Base-by-base conservation (phyloP, 2,113 vertebrate species). In the Oreocharis arfaki region DNA sequence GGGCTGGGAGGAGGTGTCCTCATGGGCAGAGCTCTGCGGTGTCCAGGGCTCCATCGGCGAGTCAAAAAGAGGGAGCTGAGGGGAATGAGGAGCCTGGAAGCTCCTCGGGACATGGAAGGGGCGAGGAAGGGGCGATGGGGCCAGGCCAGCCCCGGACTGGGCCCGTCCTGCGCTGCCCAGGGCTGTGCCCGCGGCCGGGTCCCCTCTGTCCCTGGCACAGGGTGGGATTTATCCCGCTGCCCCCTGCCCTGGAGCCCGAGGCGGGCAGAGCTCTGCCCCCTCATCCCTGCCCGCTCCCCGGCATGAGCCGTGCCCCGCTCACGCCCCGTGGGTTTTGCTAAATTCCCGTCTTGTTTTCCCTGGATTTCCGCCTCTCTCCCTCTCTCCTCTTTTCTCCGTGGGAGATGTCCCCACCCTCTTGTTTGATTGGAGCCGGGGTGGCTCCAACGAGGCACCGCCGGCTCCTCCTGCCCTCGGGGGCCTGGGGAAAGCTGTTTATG, bases 31-130 rank as follows among this genome's bases (percentile, higher is more conserved):
- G 79, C 32, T 39, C n/a, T 11, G 77, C 0, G 11, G 4, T 0
- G 4, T 2, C 18, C 2, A 0, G 21, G 3, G 33, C 16, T 47
- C 56, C 50, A 10, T 33, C 2, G 2, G 67, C 23, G 23, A 50
- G 67, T 3, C 10, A 7, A 6, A 60, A n/a, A 19, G 41, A 18
- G 56, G 26, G 74, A 68, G 3, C 2, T 13, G 56, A 74, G 44
- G 41, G 0, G 7, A 16, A 5, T 5, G 18, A 52, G 56, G 42
- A 44, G 35, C 5, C 39, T 24, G 41, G 50, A n/a, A 64, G 60
- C 28, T 84, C 33, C 28, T 28, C 1, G 4, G 82, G 30, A 22
- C 13, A 8, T 5, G 49, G 35, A 61, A 23, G 10, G 20, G 32
- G n/a, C 4, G 69, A 33, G 73, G 23, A 81, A 12, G 8, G 17